phyloP scores from a whole-genome alignment of 2,888 invertebrate species.

The Sepiola atlantica region DNA sequence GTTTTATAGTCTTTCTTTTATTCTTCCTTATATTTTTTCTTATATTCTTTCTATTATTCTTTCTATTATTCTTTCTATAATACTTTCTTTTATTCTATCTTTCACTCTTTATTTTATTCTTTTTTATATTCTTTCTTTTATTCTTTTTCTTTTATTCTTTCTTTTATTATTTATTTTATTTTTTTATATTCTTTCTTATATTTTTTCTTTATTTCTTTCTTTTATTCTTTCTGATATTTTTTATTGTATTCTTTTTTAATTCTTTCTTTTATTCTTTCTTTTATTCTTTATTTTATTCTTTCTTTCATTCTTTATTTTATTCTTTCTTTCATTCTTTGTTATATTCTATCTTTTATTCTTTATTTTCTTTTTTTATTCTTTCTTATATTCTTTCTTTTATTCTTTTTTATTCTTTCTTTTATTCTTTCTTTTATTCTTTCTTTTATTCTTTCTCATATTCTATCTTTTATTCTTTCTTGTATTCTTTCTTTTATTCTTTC shows the following conservation, averaged over 20 bases:
- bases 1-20: neutral
- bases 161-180: too few species aligned
- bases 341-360: neutral
- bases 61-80: neutral
- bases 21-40: neutral
- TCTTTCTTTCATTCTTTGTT: too few species aligned
- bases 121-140: neutral
- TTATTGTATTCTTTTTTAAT: neutral
- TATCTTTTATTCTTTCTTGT: neutral
- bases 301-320: neutral
- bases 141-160: neutral
- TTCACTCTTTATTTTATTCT: neutral
- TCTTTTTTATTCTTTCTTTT: neutral
- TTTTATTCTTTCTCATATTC: neutral
- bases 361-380: neutral
- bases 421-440: neutral
- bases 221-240: neutral
- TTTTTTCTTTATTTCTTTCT: neutral
- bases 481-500: neutral
- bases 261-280: neutral
- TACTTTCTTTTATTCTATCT: too few species aligned
- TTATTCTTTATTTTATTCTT: neutral
- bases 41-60: neutral
- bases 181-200: neutral
- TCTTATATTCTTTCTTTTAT: neutral